phyloP scores from a whole-genome alignment of 2,797 vertebrate genomes.

The Erpetoichthys calabaricus region DNA sequence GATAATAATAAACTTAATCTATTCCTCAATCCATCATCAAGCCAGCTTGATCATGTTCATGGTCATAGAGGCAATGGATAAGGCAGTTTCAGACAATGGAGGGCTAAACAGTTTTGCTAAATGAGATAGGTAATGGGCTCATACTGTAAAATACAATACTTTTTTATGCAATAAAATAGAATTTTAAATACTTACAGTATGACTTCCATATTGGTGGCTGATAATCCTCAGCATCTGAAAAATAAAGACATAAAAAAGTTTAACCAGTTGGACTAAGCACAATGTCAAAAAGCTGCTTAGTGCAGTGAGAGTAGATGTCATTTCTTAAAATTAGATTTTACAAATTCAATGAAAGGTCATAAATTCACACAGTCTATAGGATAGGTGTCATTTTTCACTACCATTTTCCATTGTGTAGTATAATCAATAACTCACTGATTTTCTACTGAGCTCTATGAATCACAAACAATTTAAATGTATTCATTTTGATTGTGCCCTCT shows the following conservation, averaged over 20 bases:
- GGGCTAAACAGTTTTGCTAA: too few species aligned
- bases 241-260: slow-evolving; percentile 17
- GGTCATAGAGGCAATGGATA: too few species aligned
- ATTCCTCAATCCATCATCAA: too few species aligned
- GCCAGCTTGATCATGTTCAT: too few species aligned
- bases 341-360: slow-evolving; percentile 11
- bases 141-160: too few species aligned
- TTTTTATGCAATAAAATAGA: too few species aligned
- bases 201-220: slow-evolving; percentile 98
- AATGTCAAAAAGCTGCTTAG: too few species aligned
- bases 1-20: too few species aligned
- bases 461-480: neutral
- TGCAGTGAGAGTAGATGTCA: neutral
- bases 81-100: too few species aligned
- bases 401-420: neutral
- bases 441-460: neutral
- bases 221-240: slow-evolving; percentile 93
- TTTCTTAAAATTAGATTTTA: neutral
- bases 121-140: too few species aligned
- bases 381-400: neutral
- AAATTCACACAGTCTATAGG: slow-evolving; percentile 9
- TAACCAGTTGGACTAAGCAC: too few species aligned
- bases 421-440: neutral
- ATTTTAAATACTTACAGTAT: slow-evolving; percentile 72
- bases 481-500: slow-evolving; percentile 1